Percentiles rank a stretch among this genome's conserved stretches.
Conservation (phyloP, 2,797 vertebrate genomes). For the Chrysocyon brachyurus region DNA sequence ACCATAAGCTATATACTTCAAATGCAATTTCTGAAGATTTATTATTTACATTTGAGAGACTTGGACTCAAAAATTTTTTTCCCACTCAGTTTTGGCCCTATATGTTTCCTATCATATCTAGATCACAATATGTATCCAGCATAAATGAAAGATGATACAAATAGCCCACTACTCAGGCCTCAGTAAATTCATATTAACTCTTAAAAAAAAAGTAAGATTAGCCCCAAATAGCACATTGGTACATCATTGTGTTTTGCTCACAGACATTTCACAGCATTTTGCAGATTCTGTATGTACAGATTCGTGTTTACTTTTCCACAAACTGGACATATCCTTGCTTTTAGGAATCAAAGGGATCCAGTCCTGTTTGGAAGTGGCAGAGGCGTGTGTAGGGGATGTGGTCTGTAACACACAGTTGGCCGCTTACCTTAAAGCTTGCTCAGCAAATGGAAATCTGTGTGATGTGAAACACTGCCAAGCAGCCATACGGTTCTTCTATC, state of each 20-base stretch:
- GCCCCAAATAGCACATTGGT: background rate
- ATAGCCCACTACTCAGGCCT: background rate
- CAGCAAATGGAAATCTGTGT: conserved; percentile 87
- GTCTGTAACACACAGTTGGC: conserved; percentile 92
- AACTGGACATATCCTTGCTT: conserved; percentile 76
- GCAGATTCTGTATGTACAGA: background rate
- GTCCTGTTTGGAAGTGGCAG: conserved; percentile 92
- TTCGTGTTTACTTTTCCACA: background rate
- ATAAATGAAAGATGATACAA: conserved; percentile 21
- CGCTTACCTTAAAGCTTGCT: conserved; percentile 91
- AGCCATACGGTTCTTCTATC: conserved; percentile 90
- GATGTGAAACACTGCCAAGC: conserved; percentile 89
- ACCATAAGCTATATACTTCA: background rate
- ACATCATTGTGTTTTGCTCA: background rate
- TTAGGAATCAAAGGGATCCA: conserved; percentile 85
- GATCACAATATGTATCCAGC: background rate
- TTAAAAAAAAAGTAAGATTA: background rate
- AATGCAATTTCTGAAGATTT: conserved; percentile 30
- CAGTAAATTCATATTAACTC: background rate
- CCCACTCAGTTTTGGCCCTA: background rate
- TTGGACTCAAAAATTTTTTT: background rate
- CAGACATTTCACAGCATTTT: background rate
- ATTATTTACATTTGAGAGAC: conserved; percentile 46
- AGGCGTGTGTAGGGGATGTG: conserved; percentile 90
- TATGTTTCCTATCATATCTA: background rate